phyloP scores from a whole-genome alignment of 2,888 invertebrate species.

The Cheilosia impressa region DNA sequence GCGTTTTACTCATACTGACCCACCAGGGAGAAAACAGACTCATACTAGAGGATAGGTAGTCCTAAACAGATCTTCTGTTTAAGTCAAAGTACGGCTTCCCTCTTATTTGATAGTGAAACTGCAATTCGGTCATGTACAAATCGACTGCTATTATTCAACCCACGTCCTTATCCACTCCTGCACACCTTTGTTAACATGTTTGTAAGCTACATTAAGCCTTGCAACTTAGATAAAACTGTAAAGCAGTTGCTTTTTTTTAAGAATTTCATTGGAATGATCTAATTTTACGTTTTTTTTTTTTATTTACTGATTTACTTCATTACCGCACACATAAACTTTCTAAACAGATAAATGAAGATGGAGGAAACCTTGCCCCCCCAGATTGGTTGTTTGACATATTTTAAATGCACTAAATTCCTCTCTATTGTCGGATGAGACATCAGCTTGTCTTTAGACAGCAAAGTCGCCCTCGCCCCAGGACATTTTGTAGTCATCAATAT shows the following conservation, averaged over 20 bases:
- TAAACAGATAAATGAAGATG: slow-evolving; percentile 14
- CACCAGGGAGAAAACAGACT: too few species aligned
- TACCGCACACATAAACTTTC: slow-evolving; percentile 20
- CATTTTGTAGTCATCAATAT: slow-evolving; percentile 84
- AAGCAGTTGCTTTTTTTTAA: slow-evolving; percentile 79
- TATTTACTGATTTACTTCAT: slow-evolving; percentile 41
- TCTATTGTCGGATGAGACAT: neutral
- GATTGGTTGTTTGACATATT: slow-evolving; percentile 10
- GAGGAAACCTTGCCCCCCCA: neutral
- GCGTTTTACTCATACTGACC: too few species aligned
- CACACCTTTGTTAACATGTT: slow-evolving; percentile 33
- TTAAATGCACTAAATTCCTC: slow-evolving; percentile 55
- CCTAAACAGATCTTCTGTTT: too few species aligned
- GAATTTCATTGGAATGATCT: slow-evolving; percentile 78
- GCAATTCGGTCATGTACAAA: too few species aligned
- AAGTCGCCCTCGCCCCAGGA: slow-evolving; percentile 83
- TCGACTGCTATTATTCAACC: neutral
- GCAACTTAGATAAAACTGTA: slow-evolving; percentile 78
- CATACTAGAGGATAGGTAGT: too few species aligned
- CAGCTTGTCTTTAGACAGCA: slow-evolving; percentile 80
- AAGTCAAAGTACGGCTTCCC: too few species aligned
- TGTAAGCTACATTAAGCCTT: slow-evolving; percentile 51
- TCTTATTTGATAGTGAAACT: too few species aligned
- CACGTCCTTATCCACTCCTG: neutral
- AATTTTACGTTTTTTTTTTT: slow-evolving; percentile 69